Evolutionary conservation across 2,113 vertebrate genomes (phyloP), one percentile per base, ranked within the genome.

Genomic region (Chloebia gouldiae): DNA sequence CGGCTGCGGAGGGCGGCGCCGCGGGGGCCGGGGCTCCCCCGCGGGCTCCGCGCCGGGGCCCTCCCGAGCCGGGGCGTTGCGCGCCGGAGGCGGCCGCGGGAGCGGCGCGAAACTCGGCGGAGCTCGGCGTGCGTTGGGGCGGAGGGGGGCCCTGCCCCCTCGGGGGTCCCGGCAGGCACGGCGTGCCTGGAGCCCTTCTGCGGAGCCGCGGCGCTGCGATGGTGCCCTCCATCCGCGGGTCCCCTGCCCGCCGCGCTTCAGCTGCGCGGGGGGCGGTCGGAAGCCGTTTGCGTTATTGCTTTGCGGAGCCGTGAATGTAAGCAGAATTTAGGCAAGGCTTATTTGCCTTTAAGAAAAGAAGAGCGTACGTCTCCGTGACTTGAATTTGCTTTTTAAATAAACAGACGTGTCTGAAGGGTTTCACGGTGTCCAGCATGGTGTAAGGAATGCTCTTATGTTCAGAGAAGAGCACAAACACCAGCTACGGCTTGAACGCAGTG

Each of bases 381-480:
- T 17, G 84, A 70, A 95, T 94, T 96, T 96, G 96, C 96, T 96
- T 96, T 96, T 87, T 91, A 13, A 96, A 79, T 68, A 96, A 96
- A 96, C 90, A 96, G 73, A 44, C 49, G 25, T 11, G 70, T 89
- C 92, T 94, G 49, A 87, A 93, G 88, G 95, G 77, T 92, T 96
- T 89, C 70, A 37, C 10, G 53, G 92, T 85, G 92, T 95, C 93
- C 92, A 93, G 96, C 95, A 87, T 95, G 96, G 78, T 91, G 95
- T 28, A 7, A 96, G 95, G 95, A 96, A 94, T 95, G 96, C 93
- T 96, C 84, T 90, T 69, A 78, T 95, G 78, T 87, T 93, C 76
- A 20, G 90, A 57, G n/a, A 68, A 71, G 93, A 93, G 90, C 57
- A 27, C 84, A 94, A 96, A 91, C 70, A 81, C 78, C 57, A 79